phyloP scores from a whole-genome alignment of 2,113 vertebrate genomes.

The Micronisus gabar region DNA sequence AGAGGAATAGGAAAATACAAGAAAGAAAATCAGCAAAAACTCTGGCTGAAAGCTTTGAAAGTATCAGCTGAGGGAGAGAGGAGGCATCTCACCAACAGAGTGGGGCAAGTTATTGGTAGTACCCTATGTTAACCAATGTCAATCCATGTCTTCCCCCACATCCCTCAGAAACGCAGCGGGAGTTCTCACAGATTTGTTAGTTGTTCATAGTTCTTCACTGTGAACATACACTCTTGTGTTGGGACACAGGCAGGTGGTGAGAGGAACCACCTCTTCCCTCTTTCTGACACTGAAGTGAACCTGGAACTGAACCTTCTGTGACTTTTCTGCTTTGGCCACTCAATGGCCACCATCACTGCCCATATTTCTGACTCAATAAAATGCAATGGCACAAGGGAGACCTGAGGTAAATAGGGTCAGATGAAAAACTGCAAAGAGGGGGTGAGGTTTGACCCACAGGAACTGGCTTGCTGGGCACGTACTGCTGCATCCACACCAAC shows the following conservation, averaged over 20 bases:
- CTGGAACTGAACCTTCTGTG: background rate
- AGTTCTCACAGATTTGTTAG: background rate
- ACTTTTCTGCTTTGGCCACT: background rate
- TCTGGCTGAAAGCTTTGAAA: background rate
- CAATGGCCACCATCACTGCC: background rate
- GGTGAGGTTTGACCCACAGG: background rate
- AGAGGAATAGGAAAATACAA: background rate
- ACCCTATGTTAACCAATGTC: background rate
- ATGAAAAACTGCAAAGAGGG: background rate
- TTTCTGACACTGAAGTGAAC: background rate
- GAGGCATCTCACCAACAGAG: background rate
- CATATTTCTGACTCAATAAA: background rate
- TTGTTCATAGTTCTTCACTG: background rate
- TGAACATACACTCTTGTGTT: background rate
- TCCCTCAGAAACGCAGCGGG: rapidly evolving
- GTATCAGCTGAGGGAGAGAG: background rate
- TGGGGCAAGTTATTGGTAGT: background rate
- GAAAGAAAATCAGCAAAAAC: background rate
- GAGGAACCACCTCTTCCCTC: background rate
- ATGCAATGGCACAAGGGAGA: background rate
- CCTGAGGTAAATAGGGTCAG: background rate
- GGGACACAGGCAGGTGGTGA: background rate
- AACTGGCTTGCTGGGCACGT: background rate
- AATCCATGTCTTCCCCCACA: background rate
- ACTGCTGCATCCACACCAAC: background rate